Evolutionary conservation across 2,888 invertebrate species (phyloP), one percentile per base, ranked within the genome.

Genomic region (Acrobasis repandana): DNA sequence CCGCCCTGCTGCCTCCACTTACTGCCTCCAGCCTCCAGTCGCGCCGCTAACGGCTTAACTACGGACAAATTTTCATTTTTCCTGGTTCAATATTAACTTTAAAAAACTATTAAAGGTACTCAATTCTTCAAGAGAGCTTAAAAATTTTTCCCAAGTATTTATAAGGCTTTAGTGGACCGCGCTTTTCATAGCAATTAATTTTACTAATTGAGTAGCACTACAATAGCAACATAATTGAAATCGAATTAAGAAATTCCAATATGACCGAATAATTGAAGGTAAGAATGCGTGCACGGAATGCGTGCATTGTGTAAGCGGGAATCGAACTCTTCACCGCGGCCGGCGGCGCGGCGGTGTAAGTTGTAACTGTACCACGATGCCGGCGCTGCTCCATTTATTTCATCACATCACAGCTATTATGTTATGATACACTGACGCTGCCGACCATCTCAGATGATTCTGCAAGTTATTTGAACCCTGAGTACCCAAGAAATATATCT

Each of bases 271-370:
- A 63, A 65, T 65, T 46, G 64, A 61, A 57, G 61, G 60, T 57
- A 52, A 65, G 68, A 71, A 65, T 61, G 69, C 65, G 73, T 69
- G 73, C 73, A 61, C 62, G 76, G 78, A 76, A 84, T 77, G 77
- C 69, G 69, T 73, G 70, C 68, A 74, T 80, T 81, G 77, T 79
- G 81, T 74, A 80, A 80, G 65, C 70, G 75, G 76, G 82, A 80
- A 79, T 81, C 74, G 70, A 82, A 82, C 73, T 71, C 71, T 72
- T 77, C 75, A 77, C 77, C 72, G 69, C 54, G 63, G 63, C 75
- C 82, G 81, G 81, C 74, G 82, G 85, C n/a, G n/a, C n/a, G n/a
- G n/a, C n/a, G n/a, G n/a, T n/a, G n/a, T n/a, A n/a, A n/a, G n/a
- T n/a, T 82, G 74, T 76, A 78, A 79, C 77, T 73, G 80, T 80